Base-by-base conservation (phyloP, 2,797 vertebrate species). In the Oreochromis grahami region DNA sequence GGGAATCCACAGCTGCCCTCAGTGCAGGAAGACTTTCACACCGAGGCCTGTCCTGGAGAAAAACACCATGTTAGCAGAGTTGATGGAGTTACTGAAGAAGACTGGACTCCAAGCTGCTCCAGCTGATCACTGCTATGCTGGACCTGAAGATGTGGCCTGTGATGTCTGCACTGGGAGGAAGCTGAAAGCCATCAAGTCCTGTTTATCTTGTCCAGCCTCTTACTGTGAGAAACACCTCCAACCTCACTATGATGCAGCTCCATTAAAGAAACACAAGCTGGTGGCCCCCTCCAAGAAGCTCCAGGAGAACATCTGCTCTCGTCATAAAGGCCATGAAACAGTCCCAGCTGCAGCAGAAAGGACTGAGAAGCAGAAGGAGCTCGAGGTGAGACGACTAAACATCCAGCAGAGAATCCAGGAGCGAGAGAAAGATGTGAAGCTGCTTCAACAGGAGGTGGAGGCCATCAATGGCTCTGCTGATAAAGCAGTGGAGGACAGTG, bases 181-280 rank as follows among this genome's bases (percentile, higher is more conserved):
- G 0, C 58, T 7, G 58, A 63, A 36, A 36, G 58, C 58, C 1
- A 63, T 7, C 10, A 63, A 63, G 32, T 63, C 32, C 10, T 63
- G 58, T 63, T 36, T 63, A 5, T 2, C 4, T 1, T 63, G 58
- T n/a, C 1, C 0, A 0, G 4, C 2, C 10, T 63, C 32, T 13
- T 36, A 63, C 6, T 63, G 58, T 63, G 58, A n/a, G 32, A 36
- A 0, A 63, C 58, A 63, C 17, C 32, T 63, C 0, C 32, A 63
- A 36, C 58, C 58, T 63, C 58, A 63, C 10, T 36, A 36, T n/a
- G 58, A 9, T 21, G 21, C 21, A 21, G 21, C 21, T 21, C 21
- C 21, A 21, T 21, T 21, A 21, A 21, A 21, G 21, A 21, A 21
- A 21, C 21, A 21, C 21, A 21, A 21, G 21, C 21, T 21, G 21